Evolutionary conservation across 2,888 invertebrate genomes (phyloP), one percentile per base, ranked within the genome.

Genomic region (Ariolimax columbianus): DNA sequence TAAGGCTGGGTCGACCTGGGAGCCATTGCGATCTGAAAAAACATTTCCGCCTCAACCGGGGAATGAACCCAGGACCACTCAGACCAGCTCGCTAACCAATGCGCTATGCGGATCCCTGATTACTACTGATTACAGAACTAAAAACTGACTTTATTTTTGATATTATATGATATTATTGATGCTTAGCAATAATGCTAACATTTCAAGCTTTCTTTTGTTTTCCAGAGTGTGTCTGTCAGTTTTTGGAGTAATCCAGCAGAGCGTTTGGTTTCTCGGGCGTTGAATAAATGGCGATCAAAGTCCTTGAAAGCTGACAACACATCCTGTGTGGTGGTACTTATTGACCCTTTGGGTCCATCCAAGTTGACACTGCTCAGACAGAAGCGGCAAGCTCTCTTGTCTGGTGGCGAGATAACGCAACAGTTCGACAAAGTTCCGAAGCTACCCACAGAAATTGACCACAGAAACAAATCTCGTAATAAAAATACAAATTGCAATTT

Each of bases 241-340:
- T 92, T 92, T 86, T 93, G 93, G 91, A 96, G 97, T 85, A 98
- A 99, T 95, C 98, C 98, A 0, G 98, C 98, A 82, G 97, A 98
- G 93, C 96, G 96, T 90, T 95, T 99, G 84, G 98, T 98, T 0
- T 97, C 96, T 94, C 96, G 95, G 92, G 98, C 97, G 78, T 95
- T 97, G 79, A 96, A 97, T 89, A 96, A 96, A 84, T 99, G 99
- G 98, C 96, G 96, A 36, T 95, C 95, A 77, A 96, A 97, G 9
- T 96, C 97, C 92, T 96, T 98, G 95, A 96, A 98, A 66, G 99
- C 99, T 0, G 99, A 99, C 94, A 99, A 99, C 94, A 98, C 98
- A 0, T 98, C 98, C 26, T 98, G 98, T 75, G 97, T 99, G 36
- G 97, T 97, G 0, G 95, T 99, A 36, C 97, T 98, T 96, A 95